Conservation (phyloP, 2,113 vertebrate genomes). For the Urocynchramus pylzowi region DNA sequence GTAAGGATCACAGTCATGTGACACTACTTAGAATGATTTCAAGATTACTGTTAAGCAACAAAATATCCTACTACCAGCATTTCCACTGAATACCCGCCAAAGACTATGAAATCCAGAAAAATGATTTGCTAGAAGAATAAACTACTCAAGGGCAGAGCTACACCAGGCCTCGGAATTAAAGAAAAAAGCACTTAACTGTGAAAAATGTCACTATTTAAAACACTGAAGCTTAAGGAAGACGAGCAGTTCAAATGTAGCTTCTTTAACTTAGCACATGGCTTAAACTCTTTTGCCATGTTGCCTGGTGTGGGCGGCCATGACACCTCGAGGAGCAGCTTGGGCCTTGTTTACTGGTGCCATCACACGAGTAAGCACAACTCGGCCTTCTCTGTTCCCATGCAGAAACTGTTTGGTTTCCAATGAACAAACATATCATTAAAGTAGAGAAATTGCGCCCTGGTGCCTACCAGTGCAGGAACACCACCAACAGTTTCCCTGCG, state of each 20-base stretch:
- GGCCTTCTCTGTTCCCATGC: neutral
- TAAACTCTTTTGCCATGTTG: neutral
- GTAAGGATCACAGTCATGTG: neutral
- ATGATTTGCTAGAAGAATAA: neutral
- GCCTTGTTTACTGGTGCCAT: neutral
- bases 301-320: neutral
- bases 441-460: rapidly evolving
- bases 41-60: neutral
- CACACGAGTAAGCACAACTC: neutral
- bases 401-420: rapidly evolving
- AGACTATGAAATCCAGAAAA: neutral
- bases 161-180: neutral
- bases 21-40: rapidly evolving
- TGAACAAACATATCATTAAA: rapidly evolving
- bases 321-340: neutral
- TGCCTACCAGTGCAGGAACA: rapidly evolving
- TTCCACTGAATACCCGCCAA: neutral
- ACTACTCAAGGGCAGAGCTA: neutral
- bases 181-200: rapidly evolving
- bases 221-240: rapidly evolving
- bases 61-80: neutral
- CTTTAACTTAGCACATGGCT: neutral
- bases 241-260: rapidly evolving
- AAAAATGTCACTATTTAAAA: neutral
- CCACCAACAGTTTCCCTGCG: rapidly evolving